Percentiles rank a stretch among this genome's conserved stretches.
These are phyloP conservation scores for Apostichopus leukothele DNA, from an alignment of 53 echinoderm and acorn worm genomes.

Conservation along the genomic window DNA sequence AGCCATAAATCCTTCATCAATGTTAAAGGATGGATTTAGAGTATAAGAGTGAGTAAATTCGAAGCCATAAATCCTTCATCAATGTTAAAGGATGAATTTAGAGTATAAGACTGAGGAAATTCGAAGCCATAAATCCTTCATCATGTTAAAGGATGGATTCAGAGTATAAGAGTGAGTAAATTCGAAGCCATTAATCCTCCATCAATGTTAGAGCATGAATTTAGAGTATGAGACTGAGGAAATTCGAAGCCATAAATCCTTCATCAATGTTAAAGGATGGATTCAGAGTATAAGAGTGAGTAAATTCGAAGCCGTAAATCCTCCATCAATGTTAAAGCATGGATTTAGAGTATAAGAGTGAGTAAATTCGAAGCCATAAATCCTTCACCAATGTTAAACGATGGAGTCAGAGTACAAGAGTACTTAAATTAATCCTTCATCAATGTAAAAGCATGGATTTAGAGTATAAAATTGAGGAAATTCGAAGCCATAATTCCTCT, in stretches of 20 bases:
- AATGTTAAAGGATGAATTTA: no score
- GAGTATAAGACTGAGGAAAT: no score
- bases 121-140: slow-evolving; percentile 63
- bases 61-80: no score
- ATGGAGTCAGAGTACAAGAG: no score
- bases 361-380: no score
- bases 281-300: slow-evolving; percentile 86
- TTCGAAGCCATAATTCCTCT: not conserved
- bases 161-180: slow-evolving; percentile 76
- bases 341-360: no score
- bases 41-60: slow-evolving; percentile 68
- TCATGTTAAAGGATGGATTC: slow-evolving; percentile 87
- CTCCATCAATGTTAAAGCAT: no score
- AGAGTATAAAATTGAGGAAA: slow-evolving; percentile 73
- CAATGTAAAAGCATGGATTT: slow-evolving; percentile 84
- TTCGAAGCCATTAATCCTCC: not conserved
- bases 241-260: no score
- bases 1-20: slow-evolving; percentile 23
- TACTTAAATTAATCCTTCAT: slow-evolving; percentile 65
- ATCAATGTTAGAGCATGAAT: no score
- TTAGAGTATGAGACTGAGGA: no score
- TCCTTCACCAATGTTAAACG: no score
- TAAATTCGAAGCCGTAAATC: not conserved
- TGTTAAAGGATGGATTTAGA: slow-evolving; percentile 86
- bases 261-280: slow-evolving; percentile 80